Base-by-base conservation (phyloP, 2,888 invertebrate genomes). In the Conistra vaccinii region DNA sequence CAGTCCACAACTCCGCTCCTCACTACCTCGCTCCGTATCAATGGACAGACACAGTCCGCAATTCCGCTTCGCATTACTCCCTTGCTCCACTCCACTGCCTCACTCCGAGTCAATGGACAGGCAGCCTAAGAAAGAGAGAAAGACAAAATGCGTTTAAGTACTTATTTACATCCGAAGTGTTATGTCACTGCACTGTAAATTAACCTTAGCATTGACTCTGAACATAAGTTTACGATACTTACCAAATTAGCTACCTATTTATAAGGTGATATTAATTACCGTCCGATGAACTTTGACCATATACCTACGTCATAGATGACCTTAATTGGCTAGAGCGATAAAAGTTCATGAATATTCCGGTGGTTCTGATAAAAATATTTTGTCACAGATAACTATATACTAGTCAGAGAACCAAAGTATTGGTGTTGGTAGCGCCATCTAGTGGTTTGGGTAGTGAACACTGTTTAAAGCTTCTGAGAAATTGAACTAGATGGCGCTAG, bases 401-500 rank as follows among this genome's bases (percentile, higher is more conserved):
- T n/a, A n/a, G n/a, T n/a, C n/a, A n/a, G n/a, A n/a, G n/a, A n/a
- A n/a, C 1, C 6, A 26, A n/a, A 42, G 14, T 29, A 29, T 26
- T 20, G 20, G 1, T 29, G 12, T 32, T 7, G 26, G 26, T 61
- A 73, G 26, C 72, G 81, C 60, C 72, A 80, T 80, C 82, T 84
- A 72, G 29, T 45, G 0, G 10, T 7, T 23, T 0, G 0, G 0
- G 1, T 7, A 4, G 51, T 48, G 76, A 80, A 45, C 58, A 53
- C 4, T 4, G 6, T 26, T 35, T 3, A 3, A 23, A 61, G 12
- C 17, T 76, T 69, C 3, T 32, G 1, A 4, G 0, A 17, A 29
- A 6, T 2, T 17, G 5, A 9, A 73, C 62, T 70, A 79, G 81
- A 83, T 83, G 80, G 51, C 84, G 29, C 62, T 68, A n/a, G 5